Base-by-base conservation (phyloP, 30 jellyfish, hydroid and myxozoan genomes). In the Cassiopea xamachana region DNA sequence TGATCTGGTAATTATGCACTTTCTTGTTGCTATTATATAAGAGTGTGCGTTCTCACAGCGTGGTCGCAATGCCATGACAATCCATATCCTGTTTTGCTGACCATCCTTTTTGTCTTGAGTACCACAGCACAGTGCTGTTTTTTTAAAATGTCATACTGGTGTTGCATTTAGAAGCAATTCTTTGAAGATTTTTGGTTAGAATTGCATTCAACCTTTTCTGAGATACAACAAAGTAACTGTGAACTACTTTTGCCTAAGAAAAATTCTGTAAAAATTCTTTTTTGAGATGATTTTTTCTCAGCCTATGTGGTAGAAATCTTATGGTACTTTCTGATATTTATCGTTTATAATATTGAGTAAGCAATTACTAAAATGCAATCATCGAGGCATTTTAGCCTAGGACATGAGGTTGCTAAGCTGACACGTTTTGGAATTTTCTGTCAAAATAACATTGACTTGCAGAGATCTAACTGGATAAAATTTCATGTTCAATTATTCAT, bases 1-100 rank as follows among this genome's bases (percentile, higher is more conserved):
- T 55, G 92, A 84, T 58, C 69, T 73, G 92, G 92, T 84, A 84
- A 12, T 74, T 18, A 14, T 27, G 10, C 9, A 5, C 2, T 71
- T 71, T 76, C 19, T 1, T 76, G 9, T 43, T 73, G 18, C 82
- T 73, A 4, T 7, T 48, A 12, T 27, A 12, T 55, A 6, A 5
- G 79, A 6, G 79, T 16, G 8, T 69, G 79, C 7, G 46, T 69
- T 44, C 79, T 44, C 0, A 44, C 48, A 69, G 6, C 79, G 7
- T 69, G 9, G 12, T 55, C 64, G 64, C 64, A 10, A 55, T 55
- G 12, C 7, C 64, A 55, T 55, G 64, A 6, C 64, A 55, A 3
- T 55, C 64, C 12, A 0, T 3, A 55, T 55, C 64, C 64, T 55
- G 7, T 55, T 55, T 10, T 3, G 64, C 64, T 55, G 64, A 55